Evolutionary conservation across 2,888 invertebrate species (phyloP).

Genomic region (Terebella lapidaria): DNA sequence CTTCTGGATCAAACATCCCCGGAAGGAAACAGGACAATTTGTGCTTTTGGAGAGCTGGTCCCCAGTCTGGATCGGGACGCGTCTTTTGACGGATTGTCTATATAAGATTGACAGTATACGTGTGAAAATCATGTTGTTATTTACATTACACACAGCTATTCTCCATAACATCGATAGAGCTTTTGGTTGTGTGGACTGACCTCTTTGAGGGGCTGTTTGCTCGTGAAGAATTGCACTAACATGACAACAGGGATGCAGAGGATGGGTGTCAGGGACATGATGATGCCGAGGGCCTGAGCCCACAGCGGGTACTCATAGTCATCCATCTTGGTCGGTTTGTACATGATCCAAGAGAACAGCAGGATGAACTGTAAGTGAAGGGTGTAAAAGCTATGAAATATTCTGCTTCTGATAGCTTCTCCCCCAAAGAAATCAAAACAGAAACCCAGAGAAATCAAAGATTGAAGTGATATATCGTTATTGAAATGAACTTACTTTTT

Average conservation of each 20-base stretch:
- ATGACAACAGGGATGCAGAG: background rate
- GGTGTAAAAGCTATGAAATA: too few species aligned
- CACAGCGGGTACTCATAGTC: slow-evolving; percentile 16
- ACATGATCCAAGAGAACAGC: slow-evolving; percentile 12
- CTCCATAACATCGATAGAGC: too few species aligned
- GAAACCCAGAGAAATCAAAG: too few species aligned
- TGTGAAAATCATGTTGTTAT: too few species aligned
- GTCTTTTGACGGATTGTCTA: background rate
- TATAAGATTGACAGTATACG: too few species aligned
- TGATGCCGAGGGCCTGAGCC: slow-evolving; percentile 12
- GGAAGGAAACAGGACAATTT: background rate
- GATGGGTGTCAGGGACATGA: slow-evolving; percentile 5
- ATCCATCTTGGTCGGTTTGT: slow-evolving; percentile 10
- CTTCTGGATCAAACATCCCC: background rate
- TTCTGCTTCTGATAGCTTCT: too few species aligned
- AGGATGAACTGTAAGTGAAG: slow-evolving; percentile 13
- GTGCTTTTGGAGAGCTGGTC: slow-evolving; percentile 16
- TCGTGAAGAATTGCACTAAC: background rate
- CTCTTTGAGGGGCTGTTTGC: background rate
- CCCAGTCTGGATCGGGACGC: slow-evolving; percentile 12
- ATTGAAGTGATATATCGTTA: too few species aligned
- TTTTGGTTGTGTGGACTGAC: too few species aligned
- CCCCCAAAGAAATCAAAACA: too few species aligned
- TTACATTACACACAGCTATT: too few species aligned
- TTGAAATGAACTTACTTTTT: too few species aligned